Evolutionary conservation across 2,113 vertebrate species (phyloP), one percentile per base, ranked within the genome.

Genomic region (Mobula birostris): DNA sequence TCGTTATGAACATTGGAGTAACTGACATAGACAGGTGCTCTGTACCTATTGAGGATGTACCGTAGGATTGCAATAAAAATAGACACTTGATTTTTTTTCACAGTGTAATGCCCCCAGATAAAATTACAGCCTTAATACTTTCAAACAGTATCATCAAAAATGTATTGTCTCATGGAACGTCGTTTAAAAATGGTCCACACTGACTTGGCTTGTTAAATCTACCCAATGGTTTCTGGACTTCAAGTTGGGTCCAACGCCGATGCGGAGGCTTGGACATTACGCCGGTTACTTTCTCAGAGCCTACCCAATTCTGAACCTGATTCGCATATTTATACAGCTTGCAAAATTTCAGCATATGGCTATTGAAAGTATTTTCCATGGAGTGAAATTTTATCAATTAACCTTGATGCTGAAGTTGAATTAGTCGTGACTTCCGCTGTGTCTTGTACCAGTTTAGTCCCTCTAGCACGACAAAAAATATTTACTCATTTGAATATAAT

Each of bases 1-100:
- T 74, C 48, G 91, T 93, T 93, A 12, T 76, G 91, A 74, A 93
- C 91, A 76, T 93, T 74, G 9, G 70, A 32, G 5, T 2, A 93
- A 70, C 29, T 72, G 21, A n/a, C 15, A 72, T 40, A 40, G 17
- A 24, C 36, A 70, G 14, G 21, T 74, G 70, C 74, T 74, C 19
- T 48, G 90, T 9, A 48, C 70, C 63, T 40, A 74, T 74, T 48
- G 48, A 48, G 48, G 48, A 48, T 48, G 48, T 4, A 48, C 48
- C 3, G 21, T 68, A 63, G 29, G 61, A n/a, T 90, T 90, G 63
- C 12, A 68, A 19, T 66, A 11, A n/a, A 88, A 29, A 4, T 66
- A 36, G 85, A n/a, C 27, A 58, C 24, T 27, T 29, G 82, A 29
- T 61, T 27, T 36, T 36, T 61, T 63, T 63, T 19, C 77, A 32